A percentile compares a stretch with the other conserved stretches of the same genome.
Evolutionary conservation across 2,113 vertebrate genomes (phyloP).

Genomic region (human): DNA sequence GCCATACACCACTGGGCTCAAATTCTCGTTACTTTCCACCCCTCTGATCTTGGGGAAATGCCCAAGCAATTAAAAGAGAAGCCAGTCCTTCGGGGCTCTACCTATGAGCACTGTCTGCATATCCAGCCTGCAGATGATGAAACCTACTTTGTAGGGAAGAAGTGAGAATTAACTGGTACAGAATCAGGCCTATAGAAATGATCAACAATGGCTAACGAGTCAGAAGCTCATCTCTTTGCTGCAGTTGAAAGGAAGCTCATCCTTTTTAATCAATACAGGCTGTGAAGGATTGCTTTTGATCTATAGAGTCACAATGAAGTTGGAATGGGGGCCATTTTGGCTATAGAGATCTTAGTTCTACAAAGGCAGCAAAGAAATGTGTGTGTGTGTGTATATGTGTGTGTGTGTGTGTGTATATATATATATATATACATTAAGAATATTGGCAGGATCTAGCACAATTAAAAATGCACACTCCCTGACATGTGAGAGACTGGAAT

Average conservation of each 20-base stretch:
- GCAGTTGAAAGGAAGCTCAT: background rate
- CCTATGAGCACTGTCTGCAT: accelerated
- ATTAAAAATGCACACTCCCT: background rate
- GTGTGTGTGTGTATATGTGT: too few species aligned
- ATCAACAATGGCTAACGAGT: too few species aligned
- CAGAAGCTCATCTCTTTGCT: background rate
- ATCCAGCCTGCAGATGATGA: background rate
- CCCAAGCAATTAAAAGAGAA: background rate
- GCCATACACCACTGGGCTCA: background rate
- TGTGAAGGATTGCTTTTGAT: background rate
- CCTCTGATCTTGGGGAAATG: background rate
- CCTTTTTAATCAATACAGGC: background rate
- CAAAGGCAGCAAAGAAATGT: background rate
- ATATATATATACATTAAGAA: too few species aligned
- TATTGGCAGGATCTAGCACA: background rate
- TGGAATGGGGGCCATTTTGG: background rate
- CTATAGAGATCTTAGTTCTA: background rate
- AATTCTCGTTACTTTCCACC: background rate
- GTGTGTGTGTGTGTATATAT: too few species aligned
- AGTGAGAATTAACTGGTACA: background rate
- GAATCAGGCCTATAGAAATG: background rate
- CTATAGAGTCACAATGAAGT: background rate
- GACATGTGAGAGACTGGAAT: background rate
- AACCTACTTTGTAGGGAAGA: background rate
- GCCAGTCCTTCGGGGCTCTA: background rate